Conservation (phyloP, 2,888 invertebrate genomes). For the Drosophila subquinaria region DNA sequence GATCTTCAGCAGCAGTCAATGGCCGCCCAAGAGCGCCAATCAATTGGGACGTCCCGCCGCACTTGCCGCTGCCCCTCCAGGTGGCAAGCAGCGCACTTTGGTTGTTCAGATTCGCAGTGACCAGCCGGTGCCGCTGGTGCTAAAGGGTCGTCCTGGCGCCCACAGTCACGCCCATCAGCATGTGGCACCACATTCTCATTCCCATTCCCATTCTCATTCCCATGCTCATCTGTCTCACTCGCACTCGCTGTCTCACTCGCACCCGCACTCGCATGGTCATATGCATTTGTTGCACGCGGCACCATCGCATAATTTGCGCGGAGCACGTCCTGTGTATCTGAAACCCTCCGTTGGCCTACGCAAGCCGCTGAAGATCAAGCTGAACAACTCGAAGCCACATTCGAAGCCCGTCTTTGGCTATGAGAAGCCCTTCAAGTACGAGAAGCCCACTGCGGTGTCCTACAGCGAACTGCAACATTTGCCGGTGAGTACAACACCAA, state of each 20-base stretch:
- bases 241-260: conserved; percentile 8
- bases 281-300: conserved; percentile 50
- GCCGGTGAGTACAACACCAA: conserved; percentile 75
- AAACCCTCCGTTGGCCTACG: conserved; percentile 62
- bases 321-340: conserved; percentile 66
- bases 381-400: conserved; percentile 76
- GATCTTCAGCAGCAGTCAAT: conserved; percentile 73
- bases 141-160: conserved; percentile 77
- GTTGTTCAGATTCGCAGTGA: conserved; percentile 85
- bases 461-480: conserved; percentile 78
- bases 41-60: conserved; percentile 64
- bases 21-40: conserved; percentile 78
- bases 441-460: conserved; percentile 79
- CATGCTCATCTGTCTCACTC: conserved; percentile 28
- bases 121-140: conserved; percentile 82
- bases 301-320: conserved; percentile 58
- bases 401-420: conserved; percentile 72
- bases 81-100: conserved; percentile 79
- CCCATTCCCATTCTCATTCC: conserved; percentile 33
- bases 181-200: conserved; percentile 19
- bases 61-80: conserved; percentile 10
- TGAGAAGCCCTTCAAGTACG: conserved; percentile 83
- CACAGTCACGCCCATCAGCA: conserved; percentile 60
- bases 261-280: conserved; percentile 52
- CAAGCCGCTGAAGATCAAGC: conserved; percentile 83